Evolutionary conservation across 2,888 invertebrate genomes (phyloP).

Genomic region (Agonopterix subpropinquella): DNA sequence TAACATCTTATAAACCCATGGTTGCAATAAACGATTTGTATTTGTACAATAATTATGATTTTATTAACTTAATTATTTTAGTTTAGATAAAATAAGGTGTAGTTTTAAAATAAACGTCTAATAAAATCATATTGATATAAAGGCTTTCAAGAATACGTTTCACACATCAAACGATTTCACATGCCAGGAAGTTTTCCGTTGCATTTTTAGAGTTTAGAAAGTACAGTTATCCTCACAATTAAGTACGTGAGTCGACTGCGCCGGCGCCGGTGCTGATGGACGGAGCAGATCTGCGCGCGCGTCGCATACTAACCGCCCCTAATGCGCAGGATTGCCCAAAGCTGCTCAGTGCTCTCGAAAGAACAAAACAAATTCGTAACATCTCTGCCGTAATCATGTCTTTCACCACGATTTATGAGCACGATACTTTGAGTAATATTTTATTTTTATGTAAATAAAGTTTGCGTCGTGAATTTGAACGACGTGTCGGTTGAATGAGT

Average conservation of each 20-base stretch:
- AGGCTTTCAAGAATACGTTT: too few species aligned
- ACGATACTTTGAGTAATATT: not conserved
- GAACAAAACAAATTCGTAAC: slow-evolving; percentile 3
- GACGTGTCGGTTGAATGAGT: not conserved
- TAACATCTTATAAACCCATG: too few species aligned
- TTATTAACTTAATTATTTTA: too few species aligned
- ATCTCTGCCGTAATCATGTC: slow-evolving; percentile 8
- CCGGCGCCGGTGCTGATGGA: not conserved
- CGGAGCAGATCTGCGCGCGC: slow-evolving; percentile 3
- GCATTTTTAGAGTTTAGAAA: slow-evolving; percentile 1
- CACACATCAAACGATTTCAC: too few species aligned
- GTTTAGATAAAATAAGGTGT: too few species aligned
- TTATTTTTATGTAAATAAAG: slow-evolving; percentile 9
- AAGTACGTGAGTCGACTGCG: slow-evolving; percentile 10
- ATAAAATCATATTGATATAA: too few species aligned
- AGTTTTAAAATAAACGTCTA: too few species aligned
- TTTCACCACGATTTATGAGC: slow-evolving; percentile 5
- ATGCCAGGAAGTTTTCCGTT: not conserved
- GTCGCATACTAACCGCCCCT: slow-evolving; percentile 7
- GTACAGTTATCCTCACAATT: slow-evolving; percentile 6
- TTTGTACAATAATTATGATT: too few species aligned
- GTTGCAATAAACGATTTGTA: too few species aligned
- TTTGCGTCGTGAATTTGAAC: slow-evolving; percentile 2
- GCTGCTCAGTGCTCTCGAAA: not conserved
- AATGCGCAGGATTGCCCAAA: slow-evolving; percentile 1